phyloP scores from a whole-genome alignment of 2,797 vertebrate species.

The Neosilurus hyrtlii region DNA sequence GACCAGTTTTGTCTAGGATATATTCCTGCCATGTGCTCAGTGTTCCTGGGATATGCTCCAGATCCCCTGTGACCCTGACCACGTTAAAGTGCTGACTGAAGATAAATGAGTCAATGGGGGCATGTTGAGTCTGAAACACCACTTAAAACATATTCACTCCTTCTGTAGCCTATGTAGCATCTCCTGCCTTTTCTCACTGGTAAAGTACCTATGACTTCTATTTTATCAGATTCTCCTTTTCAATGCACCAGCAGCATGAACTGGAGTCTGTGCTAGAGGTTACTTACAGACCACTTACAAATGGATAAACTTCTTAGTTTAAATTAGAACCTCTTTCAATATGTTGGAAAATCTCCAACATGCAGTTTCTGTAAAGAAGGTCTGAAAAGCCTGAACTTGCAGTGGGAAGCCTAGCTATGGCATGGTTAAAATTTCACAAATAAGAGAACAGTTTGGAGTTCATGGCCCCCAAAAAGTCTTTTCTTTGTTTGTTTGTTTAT shows the following conservation, averaged over 20 bases:
- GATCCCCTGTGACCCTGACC: slow-evolving; percentile 8
- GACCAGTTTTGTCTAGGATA: slow-evolving; percentile 6
- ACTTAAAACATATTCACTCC: background rate
- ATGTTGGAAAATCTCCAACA: background rate
- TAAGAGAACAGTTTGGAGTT: background rate
- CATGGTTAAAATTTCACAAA: background rate
- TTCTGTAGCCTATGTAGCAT: background rate
- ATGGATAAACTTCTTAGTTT: background rate
- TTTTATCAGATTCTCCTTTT: background rate
- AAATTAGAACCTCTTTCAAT: background rate
- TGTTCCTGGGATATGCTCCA: background rate
- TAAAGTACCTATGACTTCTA: background rate
- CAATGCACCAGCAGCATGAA: background rate
- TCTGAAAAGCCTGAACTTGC: background rate
- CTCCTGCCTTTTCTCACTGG: background rate
- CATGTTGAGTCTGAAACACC: slow-evolving; percentile 2
- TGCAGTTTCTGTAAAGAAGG: background rate
- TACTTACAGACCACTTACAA: background rate
- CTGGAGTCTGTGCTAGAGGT: background rate
- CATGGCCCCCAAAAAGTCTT: background rate
- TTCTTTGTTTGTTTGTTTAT: background rate
- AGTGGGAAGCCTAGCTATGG: background rate
- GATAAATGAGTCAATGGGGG: slow-evolving; percentile 3
- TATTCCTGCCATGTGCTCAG: background rate
- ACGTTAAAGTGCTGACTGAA: slow-evolving; percentile 4